Evolutionary conservation across 2,113 vertebrate species (phyloP).

Genomic region (Cariama cristata): DNA sequence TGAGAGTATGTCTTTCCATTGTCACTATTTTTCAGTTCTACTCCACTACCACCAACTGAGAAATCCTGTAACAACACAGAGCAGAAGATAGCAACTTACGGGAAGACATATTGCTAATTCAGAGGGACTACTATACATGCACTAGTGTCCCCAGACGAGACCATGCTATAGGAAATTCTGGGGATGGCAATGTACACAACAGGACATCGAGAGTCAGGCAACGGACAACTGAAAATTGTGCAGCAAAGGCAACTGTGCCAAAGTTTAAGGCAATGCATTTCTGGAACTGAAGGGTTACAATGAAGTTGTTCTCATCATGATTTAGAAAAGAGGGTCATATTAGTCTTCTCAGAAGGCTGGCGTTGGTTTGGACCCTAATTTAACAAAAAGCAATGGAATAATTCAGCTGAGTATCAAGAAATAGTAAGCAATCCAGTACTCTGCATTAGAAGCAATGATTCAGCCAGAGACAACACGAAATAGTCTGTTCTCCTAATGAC

Average conservation of each 20-base stretch:
- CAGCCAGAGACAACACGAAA: not conserved
- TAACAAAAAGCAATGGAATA: not conserved
- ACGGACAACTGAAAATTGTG: not conserved
- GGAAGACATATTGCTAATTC: fast-evolving
- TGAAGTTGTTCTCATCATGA: not conserved
- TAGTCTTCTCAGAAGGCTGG: not conserved
- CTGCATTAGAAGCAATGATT: not conserved
- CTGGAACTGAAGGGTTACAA: not conserved
- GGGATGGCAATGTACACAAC: not conserved
- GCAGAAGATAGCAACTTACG: not conserved
- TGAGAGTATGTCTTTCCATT: not conserved
- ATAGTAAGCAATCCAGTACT: fast-evolving
- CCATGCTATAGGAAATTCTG: not conserved
- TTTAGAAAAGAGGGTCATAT: not conserved
- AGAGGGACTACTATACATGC: not conserved
- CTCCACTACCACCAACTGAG: not conserved
- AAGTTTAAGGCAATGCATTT: not conserved
- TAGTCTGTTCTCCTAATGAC: not conserved
- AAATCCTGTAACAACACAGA: not conserved
- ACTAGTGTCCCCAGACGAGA: not conserved
- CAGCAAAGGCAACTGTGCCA: not conserved
- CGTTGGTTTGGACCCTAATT: not conserved
- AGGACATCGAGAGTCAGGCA: not conserved
- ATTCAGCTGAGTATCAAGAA: not conserved
- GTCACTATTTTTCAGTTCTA: not conserved